Conservation (phyloP, 2,797 vertebrate genomes). For the Pseudochaenichthys georgianus region DNA sequence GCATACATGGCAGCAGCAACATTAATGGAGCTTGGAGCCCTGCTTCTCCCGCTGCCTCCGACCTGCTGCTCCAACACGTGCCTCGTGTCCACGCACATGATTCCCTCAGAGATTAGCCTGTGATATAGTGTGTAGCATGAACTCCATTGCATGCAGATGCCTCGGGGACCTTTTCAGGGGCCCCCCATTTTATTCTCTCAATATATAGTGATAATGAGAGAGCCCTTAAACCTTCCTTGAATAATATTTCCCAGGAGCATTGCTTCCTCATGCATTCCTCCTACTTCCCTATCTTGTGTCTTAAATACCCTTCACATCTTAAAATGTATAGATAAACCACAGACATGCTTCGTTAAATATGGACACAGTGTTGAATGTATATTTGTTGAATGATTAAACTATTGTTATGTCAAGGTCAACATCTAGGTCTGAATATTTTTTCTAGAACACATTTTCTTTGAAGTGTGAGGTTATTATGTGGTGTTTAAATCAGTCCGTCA, state of each 20-base stretch:
- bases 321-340: constrained; percentile 22
- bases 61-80: constrained; percentile 65
- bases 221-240: constrained; percentile 57
- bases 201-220: constrained; percentile 69
- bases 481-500: constrained; percentile 36
- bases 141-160: constrained; percentile 60
- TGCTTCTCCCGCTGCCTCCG: constrained; percentile 57
- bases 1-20: constrained; percentile 65
- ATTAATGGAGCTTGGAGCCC: constrained; percentile 60
- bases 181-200: constrained; percentile 64
- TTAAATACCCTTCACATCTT: constrained; percentile 19
- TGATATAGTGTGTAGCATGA: constrained; percentile 73
- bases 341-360: not conserved
- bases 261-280: constrained; percentile 44
- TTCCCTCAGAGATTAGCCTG: constrained; percentile 73
- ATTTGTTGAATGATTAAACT: constrained; percentile 26
- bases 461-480: constrained; percentile 40
- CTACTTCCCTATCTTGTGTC: constrained; percentile 14
- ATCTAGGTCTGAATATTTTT: constrained; percentile 36
- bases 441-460: constrained; percentile 16
- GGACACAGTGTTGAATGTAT: constrained; percentile 6
- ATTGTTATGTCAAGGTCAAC: constrained; percentile 7
- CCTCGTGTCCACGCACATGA: constrained; percentile 76
- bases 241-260: constrained; percentile 43
- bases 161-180: constrained; percentile 62